Evolutionary conservation across 35 echinoderm and acorn worm genomes (phyloP).

Genomic region (Lytechinus variegatus): DNA sequence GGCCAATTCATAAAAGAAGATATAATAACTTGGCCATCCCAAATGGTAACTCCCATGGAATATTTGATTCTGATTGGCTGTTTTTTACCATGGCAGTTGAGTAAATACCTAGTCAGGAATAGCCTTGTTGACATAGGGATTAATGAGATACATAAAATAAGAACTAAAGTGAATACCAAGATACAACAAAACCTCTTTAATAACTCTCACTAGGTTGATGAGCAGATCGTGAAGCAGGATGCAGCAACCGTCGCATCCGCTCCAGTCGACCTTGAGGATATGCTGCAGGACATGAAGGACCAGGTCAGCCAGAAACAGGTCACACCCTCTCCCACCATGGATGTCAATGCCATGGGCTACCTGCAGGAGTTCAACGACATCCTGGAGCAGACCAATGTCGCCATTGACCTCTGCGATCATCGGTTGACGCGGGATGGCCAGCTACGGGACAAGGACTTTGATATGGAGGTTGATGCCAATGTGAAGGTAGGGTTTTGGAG

Average conservation of each 20-base stretch:
- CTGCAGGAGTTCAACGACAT: slow-evolving; percentile 73
- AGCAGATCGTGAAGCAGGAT: slow-evolving; percentile 49
- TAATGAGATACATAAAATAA: too few species aligned
- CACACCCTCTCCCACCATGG: neutral
- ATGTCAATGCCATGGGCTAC: slow-evolving; percentile 16
- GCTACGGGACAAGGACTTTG: slow-evolving; percentile 79
- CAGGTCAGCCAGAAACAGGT: neutral
- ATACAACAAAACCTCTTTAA: neutral
- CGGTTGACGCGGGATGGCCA: slow-evolving; percentile 65
- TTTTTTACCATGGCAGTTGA: too few species aligned
- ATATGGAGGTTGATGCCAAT: slow-evolving; percentile 78
- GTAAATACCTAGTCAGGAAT: too few species aligned
- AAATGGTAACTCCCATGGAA: too few species aligned
- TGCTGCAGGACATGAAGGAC: slow-evolving; percentile 63
- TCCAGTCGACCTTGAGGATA: slow-evolving; percentile 63
- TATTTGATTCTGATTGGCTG: too few species aligned
- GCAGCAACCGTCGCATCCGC: slow-evolving; percentile 35
- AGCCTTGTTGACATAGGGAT: too few species aligned
- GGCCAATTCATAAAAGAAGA: too few species aligned
- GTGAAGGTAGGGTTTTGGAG: slow-evolving; percentile 60
- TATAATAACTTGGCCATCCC: too few species aligned
- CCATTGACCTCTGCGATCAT: slow-evolving; percentile 87
- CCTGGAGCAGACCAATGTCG: slow-evolving; percentile 82
- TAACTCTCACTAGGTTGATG: neutral
- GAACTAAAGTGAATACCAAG: too few species aligned